A percentile compares a stretch with the other conserved stretches of the same genome.
Conservation (phyloP, 2,113 vertebrate genomes). For the Clarias gariepinus region DNA sequence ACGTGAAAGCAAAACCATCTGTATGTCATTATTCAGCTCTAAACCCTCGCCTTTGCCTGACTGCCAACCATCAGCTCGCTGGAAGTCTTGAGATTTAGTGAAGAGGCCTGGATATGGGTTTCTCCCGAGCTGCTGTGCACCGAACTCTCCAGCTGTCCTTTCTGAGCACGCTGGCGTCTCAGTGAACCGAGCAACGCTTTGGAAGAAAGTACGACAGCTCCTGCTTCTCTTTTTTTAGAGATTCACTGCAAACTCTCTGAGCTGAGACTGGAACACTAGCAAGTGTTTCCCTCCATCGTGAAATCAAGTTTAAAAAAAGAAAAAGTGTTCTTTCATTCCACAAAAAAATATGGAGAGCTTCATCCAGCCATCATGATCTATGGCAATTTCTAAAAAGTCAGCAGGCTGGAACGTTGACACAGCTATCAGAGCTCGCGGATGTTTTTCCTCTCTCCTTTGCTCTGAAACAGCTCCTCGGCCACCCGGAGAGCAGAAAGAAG, state of each 20-base stretch:
- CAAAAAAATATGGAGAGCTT: not conserved
- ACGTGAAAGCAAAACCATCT: slow-evolving; percentile 63
- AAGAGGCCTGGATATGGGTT: slow-evolving; percentile 49
- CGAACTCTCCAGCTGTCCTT: slow-evolving; percentile 34
- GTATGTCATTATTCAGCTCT: slow-evolving; percentile 56
- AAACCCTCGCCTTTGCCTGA: slow-evolving; percentile 54
- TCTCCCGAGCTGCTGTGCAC: slow-evolving; percentile 46
- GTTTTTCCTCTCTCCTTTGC: too few relatives aligned
- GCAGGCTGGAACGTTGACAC: not conserved
- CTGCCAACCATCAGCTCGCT: slow-evolving; percentile 63
- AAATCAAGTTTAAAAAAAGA: not conserved
- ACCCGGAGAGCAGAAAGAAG: not conserved
- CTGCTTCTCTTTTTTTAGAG: not conserved
- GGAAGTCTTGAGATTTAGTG: slow-evolving; percentile 64
- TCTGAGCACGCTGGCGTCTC: not conserved
- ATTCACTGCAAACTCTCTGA: not conserved
- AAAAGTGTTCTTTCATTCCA: not conserved
- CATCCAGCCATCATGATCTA: not conserved
- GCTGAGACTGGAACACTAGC: not conserved
- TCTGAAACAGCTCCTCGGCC: not conserved
- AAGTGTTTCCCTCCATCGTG: not conserved
- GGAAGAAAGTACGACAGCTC: slow-evolving; percentile 9
- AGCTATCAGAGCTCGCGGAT: not conserved
- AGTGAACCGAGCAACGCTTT: not conserved
- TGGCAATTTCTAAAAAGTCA: not conserved